Conservation (phyloP, 2,113 vertebrate species). For the Nerophis lumbriciformis region DNA sequence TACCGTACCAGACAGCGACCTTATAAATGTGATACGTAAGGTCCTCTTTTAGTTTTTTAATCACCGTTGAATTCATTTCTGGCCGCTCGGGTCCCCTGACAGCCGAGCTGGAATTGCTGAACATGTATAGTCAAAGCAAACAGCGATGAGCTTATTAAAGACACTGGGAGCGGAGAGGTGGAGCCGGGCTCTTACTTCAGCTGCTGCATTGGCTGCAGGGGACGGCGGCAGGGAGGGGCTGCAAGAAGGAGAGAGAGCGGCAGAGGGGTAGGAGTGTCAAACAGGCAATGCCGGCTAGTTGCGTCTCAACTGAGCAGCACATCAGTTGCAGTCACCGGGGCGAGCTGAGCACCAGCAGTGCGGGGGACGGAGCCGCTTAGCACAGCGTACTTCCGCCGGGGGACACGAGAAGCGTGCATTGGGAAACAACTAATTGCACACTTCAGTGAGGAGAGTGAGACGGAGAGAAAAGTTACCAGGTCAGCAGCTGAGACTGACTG, state of each 20-base stretch:
- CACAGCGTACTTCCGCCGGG: constrained; percentile 45
- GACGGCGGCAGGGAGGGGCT: constrained; percentile 66
- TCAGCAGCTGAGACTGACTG: constrained; percentile 69
- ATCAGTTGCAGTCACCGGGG: constrained; percentile 58
- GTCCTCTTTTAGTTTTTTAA: constrained; percentile 5
- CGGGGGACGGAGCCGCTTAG: constrained; percentile 51
- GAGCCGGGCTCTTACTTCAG: constrained; percentile 47
- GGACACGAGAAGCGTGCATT: constrained; percentile 37
- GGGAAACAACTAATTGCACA: constrained; percentile 1
- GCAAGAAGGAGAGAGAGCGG: constrained; percentile 33
- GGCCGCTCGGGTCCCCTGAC: constrained; percentile 32
- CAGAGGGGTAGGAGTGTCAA: constrained; percentile 57
- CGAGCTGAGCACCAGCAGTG: constrained; percentile 54
- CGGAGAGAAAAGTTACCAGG: constrained; percentile 53
- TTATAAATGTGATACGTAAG: constrained; percentile 13
- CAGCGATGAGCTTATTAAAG: constrained; percentile 81
- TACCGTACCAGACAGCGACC: neutral
- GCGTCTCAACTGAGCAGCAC: constrained; percentile 79
- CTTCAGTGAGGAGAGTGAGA: constrained; percentile 13
- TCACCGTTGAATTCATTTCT: constrained; percentile 24
- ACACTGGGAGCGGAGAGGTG: constrained; percentile 64
- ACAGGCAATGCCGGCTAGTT: constrained; percentile 78
- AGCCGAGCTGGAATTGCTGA: constrained; percentile 50
- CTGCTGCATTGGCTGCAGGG: constrained; percentile 63
- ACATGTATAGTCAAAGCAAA: constrained; percentile 75